phyloP scores from a whole-genome alignment of 92 coral and sea anemone genomes.

The Zoanthus sansibaricus region DNA sequence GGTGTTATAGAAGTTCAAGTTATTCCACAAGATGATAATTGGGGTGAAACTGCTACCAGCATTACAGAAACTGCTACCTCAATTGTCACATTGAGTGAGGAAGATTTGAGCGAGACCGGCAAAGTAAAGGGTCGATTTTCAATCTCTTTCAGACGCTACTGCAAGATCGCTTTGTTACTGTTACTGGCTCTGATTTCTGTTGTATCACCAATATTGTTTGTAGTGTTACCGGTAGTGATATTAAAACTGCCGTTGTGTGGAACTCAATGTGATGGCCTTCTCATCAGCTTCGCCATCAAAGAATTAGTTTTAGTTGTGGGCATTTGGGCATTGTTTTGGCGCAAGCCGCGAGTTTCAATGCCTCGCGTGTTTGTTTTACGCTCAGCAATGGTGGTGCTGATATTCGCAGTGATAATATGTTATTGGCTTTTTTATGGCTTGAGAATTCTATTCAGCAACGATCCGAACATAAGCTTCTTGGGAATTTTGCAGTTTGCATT shows the following conservation, averaged over 20 bases:
- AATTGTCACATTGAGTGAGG: slow-evolving; percentile 93
- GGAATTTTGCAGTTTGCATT: slow-evolving; percentile 82
- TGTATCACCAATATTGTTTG: slow-evolving; percentile 87
- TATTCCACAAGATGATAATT: slow-evolving; percentile 98
- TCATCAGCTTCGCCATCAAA: slow-evolving; percentile 92
- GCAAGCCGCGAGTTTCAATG: slow-evolving; percentile 86
- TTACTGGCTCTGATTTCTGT: slow-evolving; percentile 81
- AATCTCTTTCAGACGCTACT: slow-evolving; percentile 78
- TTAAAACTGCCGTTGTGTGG: slow-evolving; percentile 84
- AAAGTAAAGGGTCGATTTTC: slow-evolving; percentile 78
- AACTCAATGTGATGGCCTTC: slow-evolving; percentile 87
- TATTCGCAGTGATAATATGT: slow-evolving; percentile 86
- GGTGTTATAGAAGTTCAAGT: slow-evolving; percentile 99
- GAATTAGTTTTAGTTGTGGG: slow-evolving; percentile 87
- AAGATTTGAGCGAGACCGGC: slow-evolving; percentile 87
- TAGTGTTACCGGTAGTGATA: slow-evolving; percentile 84
- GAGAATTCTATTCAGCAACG: slow-evolving; percentile 78
- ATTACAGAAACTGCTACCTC: slow-evolving; percentile 99
- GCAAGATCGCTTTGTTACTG: slow-evolving; percentile 76
- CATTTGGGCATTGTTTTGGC: slow-evolving; percentile 98
- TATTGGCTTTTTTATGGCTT: slow-evolving; percentile 95
- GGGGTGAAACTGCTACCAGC: slow-evolving; percentile 99
- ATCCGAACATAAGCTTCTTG: slow-evolving; percentile 44
- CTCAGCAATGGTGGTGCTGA: slow-evolving; percentile 82
- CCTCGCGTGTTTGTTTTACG: slow-evolving; percentile 94